phyloP scores from a whole-genome alignment of 2,113 vertebrate genomes.

The Lamprotornis superbus region DNA sequence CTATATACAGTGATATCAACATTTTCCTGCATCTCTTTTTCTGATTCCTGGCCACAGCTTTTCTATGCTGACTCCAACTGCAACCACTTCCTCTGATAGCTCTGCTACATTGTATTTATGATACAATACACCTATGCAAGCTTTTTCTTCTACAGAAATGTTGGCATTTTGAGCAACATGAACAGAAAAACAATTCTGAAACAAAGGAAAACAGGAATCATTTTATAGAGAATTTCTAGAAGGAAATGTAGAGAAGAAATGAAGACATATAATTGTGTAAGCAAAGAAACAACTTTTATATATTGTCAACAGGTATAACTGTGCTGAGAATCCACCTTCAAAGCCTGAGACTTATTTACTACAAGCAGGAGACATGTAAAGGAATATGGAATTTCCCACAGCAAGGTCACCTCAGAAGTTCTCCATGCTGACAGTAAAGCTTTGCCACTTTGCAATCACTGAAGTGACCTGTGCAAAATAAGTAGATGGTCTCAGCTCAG shows the following conservation, averaged over 20 bases:
- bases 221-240: neutral
- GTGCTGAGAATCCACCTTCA: neutral
- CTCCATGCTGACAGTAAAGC: neutral
- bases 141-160: neutral
- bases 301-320: neutral
- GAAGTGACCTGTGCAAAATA: neutral
- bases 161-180: neutral
- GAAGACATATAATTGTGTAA: neutral
- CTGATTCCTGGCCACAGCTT: neutral
- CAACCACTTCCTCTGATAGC: neutral
- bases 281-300: neutral
- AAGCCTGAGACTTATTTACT: neutral
- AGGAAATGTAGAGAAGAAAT: neutral
- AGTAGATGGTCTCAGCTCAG: neutral
- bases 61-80: neutral
- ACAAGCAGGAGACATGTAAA: neutral
- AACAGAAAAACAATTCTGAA: neutral
- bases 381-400: neutral
- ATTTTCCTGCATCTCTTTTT: neutral
- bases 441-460: neutral
- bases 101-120: neutral
- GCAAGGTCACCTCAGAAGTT: neutral
- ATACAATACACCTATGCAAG: neutral
- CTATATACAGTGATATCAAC: neutral
- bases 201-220: neutral